phyloP scores from a whole-genome alignment of 2,113 vertebrate genomes.

The Cololabis saira region DNA sequence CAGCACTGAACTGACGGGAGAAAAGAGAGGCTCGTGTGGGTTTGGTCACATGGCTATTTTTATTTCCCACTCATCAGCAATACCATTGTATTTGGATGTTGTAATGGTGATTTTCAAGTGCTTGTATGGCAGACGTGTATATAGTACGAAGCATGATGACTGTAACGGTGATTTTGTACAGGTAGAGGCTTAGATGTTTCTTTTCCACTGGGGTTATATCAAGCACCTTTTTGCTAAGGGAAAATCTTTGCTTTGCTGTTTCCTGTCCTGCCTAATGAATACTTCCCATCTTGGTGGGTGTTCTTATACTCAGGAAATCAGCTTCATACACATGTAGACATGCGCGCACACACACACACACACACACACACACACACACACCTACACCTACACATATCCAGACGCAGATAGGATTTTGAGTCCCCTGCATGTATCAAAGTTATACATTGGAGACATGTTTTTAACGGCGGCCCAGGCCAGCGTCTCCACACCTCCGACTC shows the following conservation, averaged over 20 bases:
- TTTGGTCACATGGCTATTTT: constrained; percentile 78
- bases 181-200: constrained; percentile 72
- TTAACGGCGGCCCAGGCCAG: constrained; percentile 29
- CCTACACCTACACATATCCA: constrained; percentile 1
- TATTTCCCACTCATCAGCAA: constrained; percentile 86
- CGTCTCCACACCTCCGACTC: constrained; percentile 48
- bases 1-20: constrained; percentile 82
- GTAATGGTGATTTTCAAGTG: constrained; percentile 86
- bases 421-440: constrained; percentile 73
- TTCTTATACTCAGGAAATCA: constrained; percentile 84
- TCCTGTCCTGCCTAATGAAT: constrained; percentile 81
- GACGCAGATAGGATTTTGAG: constrained; percentile 20
- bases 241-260: constrained; percentile 80
- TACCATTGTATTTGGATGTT: constrained; percentile 88
- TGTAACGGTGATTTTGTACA: constrained; percentile 80
- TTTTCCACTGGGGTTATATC: constrained; percentile 69
- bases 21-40: constrained; percentile 77
- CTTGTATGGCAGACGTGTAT: constrained; percentile 85
- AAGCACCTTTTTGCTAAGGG: constrained; percentile 75
- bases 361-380: constrained; percentile 40
- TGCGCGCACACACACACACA: constrained; percentile 43
- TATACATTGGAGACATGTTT: constrained; percentile 34
- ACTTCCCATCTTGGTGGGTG: constrained; percentile 62
- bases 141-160: constrained; percentile 87
- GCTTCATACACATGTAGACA: constrained; percentile 54